Evolutionary conservation across 2,797 vertebrate genomes (phyloP), one percentile per base, ranked within the genome.

Genomic region (Paratrypauchen microcephalus): DNA sequence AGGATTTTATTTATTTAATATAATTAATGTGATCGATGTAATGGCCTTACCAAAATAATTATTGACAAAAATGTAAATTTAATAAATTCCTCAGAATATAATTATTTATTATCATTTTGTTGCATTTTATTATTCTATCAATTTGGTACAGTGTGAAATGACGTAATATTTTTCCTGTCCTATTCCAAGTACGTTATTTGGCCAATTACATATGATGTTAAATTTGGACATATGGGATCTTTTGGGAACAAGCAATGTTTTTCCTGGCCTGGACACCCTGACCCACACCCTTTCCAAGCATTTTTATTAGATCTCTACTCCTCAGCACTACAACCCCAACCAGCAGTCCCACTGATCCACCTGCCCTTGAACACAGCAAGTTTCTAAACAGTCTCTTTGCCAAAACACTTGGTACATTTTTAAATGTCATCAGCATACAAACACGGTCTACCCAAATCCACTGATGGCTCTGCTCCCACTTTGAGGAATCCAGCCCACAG

Each of bases 341-440:
- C 60, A 56, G 36, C 48, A 65, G 65, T 58, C 68, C 74, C 63
- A 75, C 65, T 77, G 65, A 62, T 56, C 89, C 83, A 90, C 82
- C 86, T 88, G 83, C 79, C 83, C 80, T 68, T 78, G 83, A 81
- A 72, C 19, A 2, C 24, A 26, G 24, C 24, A 2, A 36, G 58
- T n/a, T 63, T 87, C 78, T 73, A 74, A 87, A 86, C 74, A 70
- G 75, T 55, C 56, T 39, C 21, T 66, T 75, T 61, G 80, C 78
- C 80, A 85, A 70, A 86, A 79, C 79, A 3, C 79, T 75, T 76
- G 71, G 84, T 82, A 80, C 76, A 82, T 73, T 68, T 80, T 68
- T 82, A 18, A 73, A 73, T 86, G 75, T 77, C 80, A 75, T 87
- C 77, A 70, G 85, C 83, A 89, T 84, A 84, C 84, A 85, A 73